Base-by-base conservation (phyloP, 2,888 invertebrate genomes). In the Eumacrocentrus americanus region DNA sequence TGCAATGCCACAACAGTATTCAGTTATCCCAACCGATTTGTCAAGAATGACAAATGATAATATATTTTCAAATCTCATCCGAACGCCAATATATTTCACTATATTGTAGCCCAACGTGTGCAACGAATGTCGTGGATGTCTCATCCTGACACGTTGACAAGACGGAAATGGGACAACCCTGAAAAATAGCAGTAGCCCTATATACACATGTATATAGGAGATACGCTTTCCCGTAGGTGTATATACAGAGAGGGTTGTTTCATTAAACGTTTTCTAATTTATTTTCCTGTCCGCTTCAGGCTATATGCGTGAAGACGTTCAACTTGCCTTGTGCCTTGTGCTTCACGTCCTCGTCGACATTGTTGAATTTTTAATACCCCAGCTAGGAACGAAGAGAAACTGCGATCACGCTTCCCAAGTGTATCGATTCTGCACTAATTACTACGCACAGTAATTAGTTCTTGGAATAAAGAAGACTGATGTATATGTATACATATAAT, bases 191-290 rank as follows among this genome's bases (percentile, higher is more conserved):
- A 46, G 34, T 37, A 25, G 38, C 16, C 46, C 22, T 51, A 25
- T 29, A 38, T 29, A 37, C 29, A 12, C n/a, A n/a, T n/a, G n/a
- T n/a, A n/a, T n/a, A n/a, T n/a, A n/a, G n/a, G n/a, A 37, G 34
- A 23, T 57, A 14, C 46, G 46, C 29, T 35, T 57, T 52, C 12
- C 22, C 7, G 18, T 38, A 59, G 40, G 35, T 16, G 16, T 18
- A 34, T 29, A 44, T 29, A 29, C 29, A 29, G n/a, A n/a, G n/a
- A 40, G 58, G 52, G 52, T 52, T 65, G 66, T 75, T 75, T 75
- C 74, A 75, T 75, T 75, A 75, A 72, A 60, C 68, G 64, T 67
- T 70, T 70, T 47, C 70, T 72, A 72, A 75, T 75, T 75, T 75
- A 74, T 73, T 74, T 74, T 69, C 68, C 40, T 60, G 65, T 64